Conservation (phyloP, 2,113 vertebrate species). For the Hystrix cristata region DNA sequence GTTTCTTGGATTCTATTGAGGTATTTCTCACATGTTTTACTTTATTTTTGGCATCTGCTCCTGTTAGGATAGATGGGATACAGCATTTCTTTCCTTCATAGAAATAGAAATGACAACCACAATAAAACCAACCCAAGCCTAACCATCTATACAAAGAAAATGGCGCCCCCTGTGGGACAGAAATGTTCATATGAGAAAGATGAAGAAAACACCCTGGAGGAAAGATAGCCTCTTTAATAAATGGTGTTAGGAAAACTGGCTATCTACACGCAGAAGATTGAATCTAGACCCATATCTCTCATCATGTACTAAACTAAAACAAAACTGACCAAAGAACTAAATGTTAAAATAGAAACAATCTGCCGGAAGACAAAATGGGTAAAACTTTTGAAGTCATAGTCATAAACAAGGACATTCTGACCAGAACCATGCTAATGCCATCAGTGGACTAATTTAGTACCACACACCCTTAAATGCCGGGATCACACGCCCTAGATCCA, state of each 20-base stretch:
- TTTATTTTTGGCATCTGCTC: neutral
- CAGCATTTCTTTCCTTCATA: neutral
- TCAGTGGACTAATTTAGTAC: neutral
- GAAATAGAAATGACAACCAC: neutral
- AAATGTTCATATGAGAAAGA: constrained; percentile 20
- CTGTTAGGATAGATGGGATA: neutral
- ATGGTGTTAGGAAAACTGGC: neutral
- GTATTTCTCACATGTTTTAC: neutral
- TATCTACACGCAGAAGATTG: neutral
- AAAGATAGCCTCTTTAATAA: neutral
- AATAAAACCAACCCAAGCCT: neutral
- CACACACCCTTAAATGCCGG: neutral
- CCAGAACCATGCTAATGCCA: neutral
- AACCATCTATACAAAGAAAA: neutral
- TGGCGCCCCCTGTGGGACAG: neutral
- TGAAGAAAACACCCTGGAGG: neutral
- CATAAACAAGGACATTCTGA: neutral
- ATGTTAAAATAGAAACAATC: neutral
- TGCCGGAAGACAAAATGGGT: neutral
- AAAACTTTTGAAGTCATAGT: neutral
- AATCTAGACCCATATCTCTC: neutral
- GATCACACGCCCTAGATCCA: neutral
- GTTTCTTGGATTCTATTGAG: neutral
- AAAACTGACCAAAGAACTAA: neutral
- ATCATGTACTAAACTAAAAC: neutral